Percentiles rank a stretch among this genome's conserved stretches.
Evolutionary conservation across 2,888 invertebrate species (phyloP).

Genomic region (Harpalus rufipes): DNA sequence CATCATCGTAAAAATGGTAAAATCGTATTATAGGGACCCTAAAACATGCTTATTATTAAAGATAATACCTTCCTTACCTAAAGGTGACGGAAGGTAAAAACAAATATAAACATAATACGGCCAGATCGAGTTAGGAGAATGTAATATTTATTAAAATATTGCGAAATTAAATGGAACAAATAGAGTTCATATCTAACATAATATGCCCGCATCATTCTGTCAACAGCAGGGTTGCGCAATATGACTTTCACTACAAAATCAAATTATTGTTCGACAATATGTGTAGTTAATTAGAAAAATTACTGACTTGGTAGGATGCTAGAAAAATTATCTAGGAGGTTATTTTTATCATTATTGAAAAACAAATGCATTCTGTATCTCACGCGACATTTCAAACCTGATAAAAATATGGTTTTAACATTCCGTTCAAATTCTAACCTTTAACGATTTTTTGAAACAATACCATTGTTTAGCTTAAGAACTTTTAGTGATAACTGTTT

Average conservation of each 20-base stretch:
- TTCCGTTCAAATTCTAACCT: constrained; percentile 12
- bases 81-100: no score
- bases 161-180: constrained; percentile 9
- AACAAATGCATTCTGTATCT: constrained; percentile 22
- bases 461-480: background rate
- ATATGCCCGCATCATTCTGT: constrained; percentile 41
- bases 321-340: constrained; percentile 24
- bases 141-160: background rate
- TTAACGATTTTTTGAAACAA: background rate
- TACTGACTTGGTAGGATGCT: constrained; percentile 24
- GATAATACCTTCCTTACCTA: no score
- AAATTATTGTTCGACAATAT: background rate
- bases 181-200: constrained; percentile 15
- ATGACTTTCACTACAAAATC: constrained; percentile 43
- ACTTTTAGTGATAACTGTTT: background rate
- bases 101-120: background rate
- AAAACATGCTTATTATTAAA: no score
- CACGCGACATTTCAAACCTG: constrained; percentile 4
- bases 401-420: background rate
- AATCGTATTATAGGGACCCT: no score
- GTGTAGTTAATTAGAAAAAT: constrained; percentile 29
- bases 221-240: constrained; percentile 22
- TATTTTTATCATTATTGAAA: background rate
- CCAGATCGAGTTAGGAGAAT: background rate
- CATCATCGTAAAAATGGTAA: no score